phyloP scores from a whole-genome alignment of 2,888 invertebrate genomes.

The Agriopis leucophaearia region DNA sequence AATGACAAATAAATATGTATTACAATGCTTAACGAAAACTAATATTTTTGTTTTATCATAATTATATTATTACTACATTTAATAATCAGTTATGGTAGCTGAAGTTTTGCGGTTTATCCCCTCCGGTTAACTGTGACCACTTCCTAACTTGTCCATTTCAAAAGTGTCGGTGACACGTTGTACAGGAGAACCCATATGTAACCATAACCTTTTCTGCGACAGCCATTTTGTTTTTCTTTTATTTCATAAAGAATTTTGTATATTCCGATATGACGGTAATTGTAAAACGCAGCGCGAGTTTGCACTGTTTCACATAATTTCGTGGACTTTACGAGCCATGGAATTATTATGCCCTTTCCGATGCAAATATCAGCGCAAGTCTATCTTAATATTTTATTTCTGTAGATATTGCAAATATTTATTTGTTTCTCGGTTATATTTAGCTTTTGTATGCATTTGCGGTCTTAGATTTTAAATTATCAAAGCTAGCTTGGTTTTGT shows the following conservation, averaged over 20 bases:
- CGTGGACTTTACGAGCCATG: conserved; percentile 37
- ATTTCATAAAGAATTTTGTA: conserved; percentile 16
- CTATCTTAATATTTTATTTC: conserved; percentile 21
- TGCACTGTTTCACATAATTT: conserved; percentile 42
- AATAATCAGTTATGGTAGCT: too few relatives aligned
- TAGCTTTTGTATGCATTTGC: background rate
- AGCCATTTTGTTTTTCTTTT: conserved; percentile 7
- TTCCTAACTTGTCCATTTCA: background rate
- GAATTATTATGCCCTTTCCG: conserved; percentile 33
- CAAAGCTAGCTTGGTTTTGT: too few relatives aligned
- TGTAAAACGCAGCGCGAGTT: conserved; percentile 28
- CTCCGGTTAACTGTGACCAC: too few relatives aligned
- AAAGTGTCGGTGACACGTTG: background rate
- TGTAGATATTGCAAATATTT: conserved; percentile 26
- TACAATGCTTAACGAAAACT: too few relatives aligned
- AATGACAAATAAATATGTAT: too few relatives aligned
- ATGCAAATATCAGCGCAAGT: conserved; percentile 34
- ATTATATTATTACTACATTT: too few relatives aligned
- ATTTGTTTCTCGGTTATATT: conserved; percentile 19
- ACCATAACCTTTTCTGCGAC: background rate
- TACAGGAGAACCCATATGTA: background rate
- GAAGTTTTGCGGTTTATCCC: too few relatives aligned
- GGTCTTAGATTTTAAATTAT: background rate
- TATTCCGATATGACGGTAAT: conserved; percentile 33
- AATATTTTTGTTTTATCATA: too few relatives aligned